These are phyloP conservation scores for Bemisia tabaci DNA, from an alignment of 1,140 invertebrate genomes.

Conservation along the genomic window DNA sequence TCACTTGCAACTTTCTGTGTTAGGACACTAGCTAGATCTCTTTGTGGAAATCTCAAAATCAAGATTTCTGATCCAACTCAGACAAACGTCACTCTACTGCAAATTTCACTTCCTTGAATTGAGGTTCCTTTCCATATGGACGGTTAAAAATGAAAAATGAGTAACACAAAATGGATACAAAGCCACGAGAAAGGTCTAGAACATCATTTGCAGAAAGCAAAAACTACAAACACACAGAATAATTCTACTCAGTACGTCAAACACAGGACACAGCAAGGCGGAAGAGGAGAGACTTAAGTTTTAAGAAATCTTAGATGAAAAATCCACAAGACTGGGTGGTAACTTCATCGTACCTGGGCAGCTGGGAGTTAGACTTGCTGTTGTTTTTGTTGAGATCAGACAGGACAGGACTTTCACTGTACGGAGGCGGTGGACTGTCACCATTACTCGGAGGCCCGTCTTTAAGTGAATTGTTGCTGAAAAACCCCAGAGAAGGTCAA, in stretches of 20 bases:
- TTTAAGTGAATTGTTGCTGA: slow-evolving; percentile 13
- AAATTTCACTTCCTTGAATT: too few species aligned
- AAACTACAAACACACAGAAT: too few species aligned
- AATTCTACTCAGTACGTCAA: too few species aligned
- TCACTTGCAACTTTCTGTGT: too few species aligned
- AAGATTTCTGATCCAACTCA: too few species aligned
- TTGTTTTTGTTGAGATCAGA: slow-evolving; percentile 16
- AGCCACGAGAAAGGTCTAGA: too few species aligned
- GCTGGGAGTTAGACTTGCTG: slow-evolving; percentile 12
- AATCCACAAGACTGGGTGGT: slow-evolving; percentile 15
- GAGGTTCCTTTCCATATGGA: too few species aligned
- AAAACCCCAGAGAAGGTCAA: background rate
- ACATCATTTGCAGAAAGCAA: background rate
- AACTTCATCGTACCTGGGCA: slow-evolving; percentile 19
- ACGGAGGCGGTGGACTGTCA: slow-evolving; percentile 21
- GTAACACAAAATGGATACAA: too few species aligned
- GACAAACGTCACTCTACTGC: too few species aligned
- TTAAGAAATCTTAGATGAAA: slow-evolving; percentile 15
- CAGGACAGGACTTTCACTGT: slow-evolving; percentile 15
- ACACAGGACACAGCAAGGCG: background rate
- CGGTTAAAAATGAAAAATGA: too few species aligned
- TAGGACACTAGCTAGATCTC: too few species aligned
- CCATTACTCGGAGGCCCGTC: slow-evolving; percentile 15
- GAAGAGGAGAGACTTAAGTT: background rate
- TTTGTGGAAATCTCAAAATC: too few species aligned